phyloP scores from a whole-genome alignment of 2,113 vertebrate species.

The Odontesthes bonariensis region DNA sequence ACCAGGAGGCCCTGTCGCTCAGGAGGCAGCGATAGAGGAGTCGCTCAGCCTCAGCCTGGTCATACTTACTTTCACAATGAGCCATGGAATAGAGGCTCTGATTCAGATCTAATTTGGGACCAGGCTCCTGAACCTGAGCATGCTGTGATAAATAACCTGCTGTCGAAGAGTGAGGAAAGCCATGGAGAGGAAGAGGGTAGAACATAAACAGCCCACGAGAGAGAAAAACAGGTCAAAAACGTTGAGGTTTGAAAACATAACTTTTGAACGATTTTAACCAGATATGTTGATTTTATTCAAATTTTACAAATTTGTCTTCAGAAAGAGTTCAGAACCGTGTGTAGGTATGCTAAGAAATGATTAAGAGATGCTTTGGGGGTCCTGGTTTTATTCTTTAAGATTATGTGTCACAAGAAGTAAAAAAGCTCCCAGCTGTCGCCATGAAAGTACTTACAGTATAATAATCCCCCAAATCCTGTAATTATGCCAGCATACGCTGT shows the following conservation, averaged over 20 bases:
- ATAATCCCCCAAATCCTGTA: conserved; percentile 86
- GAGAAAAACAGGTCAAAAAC: conserved; percentile 27
- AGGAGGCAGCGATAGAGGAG: conserved; percentile 68
- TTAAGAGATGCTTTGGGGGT: conserved; percentile 81
- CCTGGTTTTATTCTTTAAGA: conserved; percentile 83
- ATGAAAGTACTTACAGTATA: conserved; percentile 84
- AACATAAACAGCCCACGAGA: conserved; percentile 22
- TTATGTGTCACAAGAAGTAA: conserved; percentile 83
- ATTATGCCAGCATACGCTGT: conserved; percentile 85
- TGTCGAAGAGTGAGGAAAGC: conserved; percentile 51
- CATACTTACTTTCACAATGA: conserved; percentile 67
- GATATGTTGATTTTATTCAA: conserved; percentile 80
- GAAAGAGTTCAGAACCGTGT: conserved; percentile 78
- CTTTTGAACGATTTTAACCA: conserved; percentile 57
- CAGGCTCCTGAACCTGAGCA: conserved; percentile 57
- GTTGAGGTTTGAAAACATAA: conserved; percentile 65
- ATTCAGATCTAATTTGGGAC: conserved; percentile 80
- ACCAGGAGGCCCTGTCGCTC: conserved; percentile 77
- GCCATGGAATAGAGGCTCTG: conserved; percentile 64
- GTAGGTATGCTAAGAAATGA: conserved; percentile 84
- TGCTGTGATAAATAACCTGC: conserved; percentile 65
- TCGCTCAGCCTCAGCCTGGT: conserved; percentile 57
- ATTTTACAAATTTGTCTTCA: conserved; percentile 75
- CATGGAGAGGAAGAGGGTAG: conserved; percentile 39
- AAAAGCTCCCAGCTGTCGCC: conserved; percentile 84